phyloP scores from a whole-genome alignment of 2,888 invertebrate genomes.

The Hypomecis atomaria region DNA sequence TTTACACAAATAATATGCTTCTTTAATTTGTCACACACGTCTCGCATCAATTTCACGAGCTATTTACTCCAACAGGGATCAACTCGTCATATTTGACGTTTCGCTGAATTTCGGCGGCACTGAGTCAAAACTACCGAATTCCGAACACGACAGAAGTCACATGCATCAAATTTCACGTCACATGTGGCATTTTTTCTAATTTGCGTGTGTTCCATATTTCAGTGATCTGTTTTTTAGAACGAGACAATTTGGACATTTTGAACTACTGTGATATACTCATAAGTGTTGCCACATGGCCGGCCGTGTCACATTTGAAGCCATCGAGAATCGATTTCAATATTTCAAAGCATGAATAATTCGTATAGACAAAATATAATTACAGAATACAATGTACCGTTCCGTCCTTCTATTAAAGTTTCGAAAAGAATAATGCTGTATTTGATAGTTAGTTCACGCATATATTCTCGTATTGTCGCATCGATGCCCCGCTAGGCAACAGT shows the following conservation, averaged over 20 bases:
- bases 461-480: conserved; percentile 56
- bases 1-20: conserved; percentile 31
- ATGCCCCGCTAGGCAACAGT: conserved; percentile 77
- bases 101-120: conserved; percentile 66
- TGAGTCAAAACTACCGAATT: conserved; percentile 60
- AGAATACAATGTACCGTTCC: conserved; percentile 41
- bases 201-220: conserved; percentile 62
- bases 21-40: conserved; percentile 35
- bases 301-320: conserved; percentile 16
- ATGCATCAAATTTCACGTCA: conserved; percentile 65
- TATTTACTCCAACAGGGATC: conserved; percentile 61
- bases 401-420: conserved; percentile 40
- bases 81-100: conserved; percentile 61
- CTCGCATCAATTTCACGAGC: conserved; percentile 67
- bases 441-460: conserved; percentile 63
- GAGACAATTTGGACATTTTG: conserved; percentile 50
- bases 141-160: conserved; percentile 60
- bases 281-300: conserved; percentile 37
- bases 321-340: conserved; percentile 37
- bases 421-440: conserved; percentile 46
- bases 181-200: conserved; percentile 65
- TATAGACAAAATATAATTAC: conserved; percentile 27
- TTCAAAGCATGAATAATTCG: conserved; percentile 13
- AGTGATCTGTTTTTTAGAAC: conserved; percentile 33
- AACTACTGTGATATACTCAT: conserved; percentile 56